Evolutionary conservation across 2,888 invertebrate genomes (phyloP).

Genomic region (Scrobipalpa costella): DNA sequence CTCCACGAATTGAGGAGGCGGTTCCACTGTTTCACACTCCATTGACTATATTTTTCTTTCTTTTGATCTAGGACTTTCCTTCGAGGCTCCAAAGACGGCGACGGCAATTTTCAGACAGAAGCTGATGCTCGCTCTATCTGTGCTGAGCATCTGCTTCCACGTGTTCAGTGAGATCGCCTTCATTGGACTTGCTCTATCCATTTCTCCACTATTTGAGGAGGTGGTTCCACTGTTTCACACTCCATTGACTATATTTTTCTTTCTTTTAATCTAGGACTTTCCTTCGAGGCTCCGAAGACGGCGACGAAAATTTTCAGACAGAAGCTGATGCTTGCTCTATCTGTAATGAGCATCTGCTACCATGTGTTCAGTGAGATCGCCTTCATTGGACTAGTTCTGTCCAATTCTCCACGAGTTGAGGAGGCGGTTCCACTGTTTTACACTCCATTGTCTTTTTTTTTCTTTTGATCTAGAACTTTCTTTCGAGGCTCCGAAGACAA

Average conservation of each 20-base stretch:
- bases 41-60: too few species aligned
- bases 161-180: conserved; percentile 68
- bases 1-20: conserved; percentile 72
- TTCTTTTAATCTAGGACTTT: conserved; percentile 33
- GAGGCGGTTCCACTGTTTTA: conserved; percentile 74
- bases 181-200: conserved; percentile 64
- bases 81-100: conserved; percentile 36
- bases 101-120: conserved; percentile 36
- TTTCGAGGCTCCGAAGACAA: too few species aligned
- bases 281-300: conserved; percentile 40
- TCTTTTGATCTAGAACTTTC: too few species aligned
- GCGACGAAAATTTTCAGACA: conserved; percentile 31
- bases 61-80: conserved; percentile 37
- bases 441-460: too few species aligned
- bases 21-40: too few species aligned
- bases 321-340: conserved; percentile 42
- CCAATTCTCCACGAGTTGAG: conserved; percentile 69
- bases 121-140: conserved; percentile 41
- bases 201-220: conserved; percentile 70
- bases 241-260: too few species aligned
- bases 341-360: conserved; percentile 44
- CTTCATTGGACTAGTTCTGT: conserved; percentile 65
- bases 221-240: conserved; percentile 74
- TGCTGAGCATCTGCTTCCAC: conserved; percentile 43
- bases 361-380: conserved; percentile 66